Evolutionary conservation across 2,797 vertebrate genomes (phyloP), one percentile per base, ranked within the genome.

Genomic region (Acanthiza pusilla): DNA sequence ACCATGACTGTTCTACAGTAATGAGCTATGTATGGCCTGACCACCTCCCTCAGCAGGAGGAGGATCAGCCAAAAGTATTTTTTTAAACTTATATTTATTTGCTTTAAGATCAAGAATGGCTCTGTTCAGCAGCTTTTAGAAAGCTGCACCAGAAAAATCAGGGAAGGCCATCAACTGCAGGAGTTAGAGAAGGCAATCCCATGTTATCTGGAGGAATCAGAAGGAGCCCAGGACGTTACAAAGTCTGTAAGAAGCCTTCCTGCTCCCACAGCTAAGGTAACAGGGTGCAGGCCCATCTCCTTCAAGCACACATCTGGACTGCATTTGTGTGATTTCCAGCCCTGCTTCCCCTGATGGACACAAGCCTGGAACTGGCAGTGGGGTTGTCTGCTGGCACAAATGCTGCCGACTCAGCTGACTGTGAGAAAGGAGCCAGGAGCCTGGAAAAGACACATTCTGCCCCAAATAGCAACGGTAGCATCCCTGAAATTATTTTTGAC

Each of bases 161-260:
- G 23, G 51, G 53, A 61, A 58, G 36, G 17, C 5, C 61, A 30
- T 5, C 16, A 40, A 29, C 8, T 1, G 5, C 32, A n/a, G 34
- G 27, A 90, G 53, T 30, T 8, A 11, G 32, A 45, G 21, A 15
- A 34, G 71, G 48, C 55, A 62, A 85, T 48, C 54, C n/a, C 61
- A 81, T 20, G 19, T 36, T 12, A 16, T 34, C 9, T 16, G 72
- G 65, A 77, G 43, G 26, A 51, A 38, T 13, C 34, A 17, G 12
- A 5, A 22, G 23, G 23, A 70, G 38, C 42, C 0, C 2, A 80
- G 65, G 42, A 48, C 0, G 3, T 32, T 51, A 61, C 0, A 0
- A 25, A 9, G 38, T 12, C 27, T 27, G 0, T 5, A 20, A 40
- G 78, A 74, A 96, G n/a, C 43, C 32, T 67, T 89, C n/a, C 54